These are phyloP conservation scores for Danionella cerebrum DNA, from an alignment of 2,113 vertebrate species.

Conservation along the genomic window DNA sequence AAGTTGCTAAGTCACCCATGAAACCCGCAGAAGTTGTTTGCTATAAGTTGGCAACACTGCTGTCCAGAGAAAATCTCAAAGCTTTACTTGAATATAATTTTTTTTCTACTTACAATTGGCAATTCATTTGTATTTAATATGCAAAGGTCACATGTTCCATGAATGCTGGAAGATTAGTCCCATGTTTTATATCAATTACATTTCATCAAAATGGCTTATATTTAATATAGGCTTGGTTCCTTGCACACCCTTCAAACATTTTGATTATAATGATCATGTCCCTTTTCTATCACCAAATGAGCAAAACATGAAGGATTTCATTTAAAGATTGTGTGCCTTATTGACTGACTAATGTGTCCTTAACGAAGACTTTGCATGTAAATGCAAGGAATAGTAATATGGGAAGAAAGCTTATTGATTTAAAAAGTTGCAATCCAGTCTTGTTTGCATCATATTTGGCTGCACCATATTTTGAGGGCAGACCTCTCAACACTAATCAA, in stretches of 20 bases:
- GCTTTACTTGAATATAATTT: slow-evolving; percentile 41
- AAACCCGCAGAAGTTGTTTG: too few relatives aligned
- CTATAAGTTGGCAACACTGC: too few relatives aligned
- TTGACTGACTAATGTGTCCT: slow-evolving; percentile 29
- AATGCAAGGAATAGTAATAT: slow-evolving; percentile 21
- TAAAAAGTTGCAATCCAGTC: not conserved
- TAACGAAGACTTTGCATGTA: slow-evolving; percentile 1
- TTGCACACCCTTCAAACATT: not conserved
- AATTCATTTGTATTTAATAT: slow-evolving; percentile 9
- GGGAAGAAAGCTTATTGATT: not conserved
- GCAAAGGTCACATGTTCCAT: not conserved
- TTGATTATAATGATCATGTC: not conserved
- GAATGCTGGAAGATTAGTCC: slow-evolving; percentile 30
- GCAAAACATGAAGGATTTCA: slow-evolving; percentile 26
- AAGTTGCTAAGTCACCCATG: too few relatives aligned
- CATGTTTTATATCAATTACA: slow-evolving; percentile 5
- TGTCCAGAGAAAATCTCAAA: slow-evolving; percentile 26
- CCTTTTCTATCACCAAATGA: slow-evolving; percentile 11
- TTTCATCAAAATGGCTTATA: slow-evolving; percentile 9
- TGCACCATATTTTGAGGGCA: not conserved
- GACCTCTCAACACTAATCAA: not conserved
- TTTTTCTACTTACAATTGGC: slow-evolving; percentile 7
- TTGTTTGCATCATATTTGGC: too few relatives aligned
- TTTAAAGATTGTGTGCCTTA: slow-evolving; percentile 48
- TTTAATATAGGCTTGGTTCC: not conserved